Conservation (phyloP, 2,888 invertebrate species). For the Cheilosia soror region DNA sequence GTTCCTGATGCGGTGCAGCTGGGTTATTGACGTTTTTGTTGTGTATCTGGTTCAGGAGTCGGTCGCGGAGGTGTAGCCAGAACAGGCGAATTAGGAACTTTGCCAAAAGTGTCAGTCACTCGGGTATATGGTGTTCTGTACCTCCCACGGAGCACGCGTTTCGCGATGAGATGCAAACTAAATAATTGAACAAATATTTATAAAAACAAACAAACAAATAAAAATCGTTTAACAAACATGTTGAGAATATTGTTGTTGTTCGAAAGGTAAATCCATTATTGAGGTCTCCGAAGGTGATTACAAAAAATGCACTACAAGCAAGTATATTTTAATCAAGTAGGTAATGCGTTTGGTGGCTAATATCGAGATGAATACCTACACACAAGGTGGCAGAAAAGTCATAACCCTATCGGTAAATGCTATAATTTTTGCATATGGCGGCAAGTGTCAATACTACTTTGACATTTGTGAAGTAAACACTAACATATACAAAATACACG, state of each 20-base stretch:
- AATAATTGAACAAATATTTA: constrained; percentile 11
- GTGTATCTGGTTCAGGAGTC: not conserved
- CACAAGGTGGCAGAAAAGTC: no score
- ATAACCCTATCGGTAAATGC: no score
- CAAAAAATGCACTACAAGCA: no score
- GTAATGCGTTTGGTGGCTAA: no score
- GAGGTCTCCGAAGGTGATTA: constrained; percentile 5
- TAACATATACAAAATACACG: no score
- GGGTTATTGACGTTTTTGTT: constrained; percentile 67
- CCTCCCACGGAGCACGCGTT: constrained; percentile 64
- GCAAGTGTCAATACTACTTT: no score
- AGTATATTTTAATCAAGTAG: no score
- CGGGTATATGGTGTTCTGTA: constrained; percentile 32
- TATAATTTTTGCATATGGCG: no score
- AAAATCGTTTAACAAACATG: not conserved
- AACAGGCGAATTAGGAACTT: constrained; percentile 63
- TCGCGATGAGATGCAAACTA: constrained; percentile 15
- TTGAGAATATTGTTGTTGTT: not conserved
- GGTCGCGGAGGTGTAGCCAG: not conserved
- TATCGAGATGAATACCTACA: no score
- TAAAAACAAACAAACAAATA: not conserved
- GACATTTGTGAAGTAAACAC: no score
- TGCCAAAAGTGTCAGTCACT: constrained; percentile 73
- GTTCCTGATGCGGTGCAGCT: constrained; percentile 67
- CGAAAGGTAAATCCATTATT: not conserved